Conservation (phyloP, 2,888 invertebrate genomes). For the Bellardia pandia region DNA sequence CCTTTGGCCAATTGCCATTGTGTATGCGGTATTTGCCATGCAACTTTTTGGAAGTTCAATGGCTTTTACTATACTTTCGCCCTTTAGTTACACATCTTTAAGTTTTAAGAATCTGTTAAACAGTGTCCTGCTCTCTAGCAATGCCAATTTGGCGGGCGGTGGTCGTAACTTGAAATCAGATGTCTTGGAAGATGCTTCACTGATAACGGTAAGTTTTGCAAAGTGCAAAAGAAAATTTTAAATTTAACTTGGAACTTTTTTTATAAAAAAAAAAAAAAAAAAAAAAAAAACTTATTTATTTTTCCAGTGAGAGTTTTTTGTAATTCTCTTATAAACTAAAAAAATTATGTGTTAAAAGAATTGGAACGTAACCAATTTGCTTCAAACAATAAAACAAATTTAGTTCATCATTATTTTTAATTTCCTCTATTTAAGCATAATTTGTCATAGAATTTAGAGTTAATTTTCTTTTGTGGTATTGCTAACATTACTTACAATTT, state of each 20-base stretch:
- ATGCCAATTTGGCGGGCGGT: constrained; percentile 81
- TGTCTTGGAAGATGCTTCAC: constrained; percentile 82
- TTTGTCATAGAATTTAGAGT: background rate
- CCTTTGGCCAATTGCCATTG: constrained; percentile 77
- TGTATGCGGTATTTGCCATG: constrained; percentile 75
- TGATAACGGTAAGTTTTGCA: constrained; percentile 80
- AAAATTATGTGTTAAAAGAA: constrained; percentile 43
- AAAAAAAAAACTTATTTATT: background rate
- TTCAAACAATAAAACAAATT: constrained; percentile 34
- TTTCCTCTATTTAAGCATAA: background rate
- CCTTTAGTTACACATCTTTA: constrained; percentile 82
- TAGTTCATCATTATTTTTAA: background rate
- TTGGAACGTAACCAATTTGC: constrained; percentile 72
- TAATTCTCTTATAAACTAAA: background rate
- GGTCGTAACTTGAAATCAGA: constrained; percentile 82
- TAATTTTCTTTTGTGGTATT: background rate
- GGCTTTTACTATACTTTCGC: constrained; percentile 82
- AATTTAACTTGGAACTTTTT: background rate
- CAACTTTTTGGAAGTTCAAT: constrained; percentile 78
- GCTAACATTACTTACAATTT: background rate
- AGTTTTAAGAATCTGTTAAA: constrained; percentile 82
- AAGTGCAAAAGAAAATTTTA: constrained; percentile 25
- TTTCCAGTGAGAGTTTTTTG: constrained; percentile 62
- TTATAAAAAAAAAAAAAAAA: constrained; percentile 5
- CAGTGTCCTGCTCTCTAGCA: constrained; percentile 81